Evolutionary conservation across 2,888 invertebrate species (phyloP).

Genomic region (Catocala fraxini): DNA sequence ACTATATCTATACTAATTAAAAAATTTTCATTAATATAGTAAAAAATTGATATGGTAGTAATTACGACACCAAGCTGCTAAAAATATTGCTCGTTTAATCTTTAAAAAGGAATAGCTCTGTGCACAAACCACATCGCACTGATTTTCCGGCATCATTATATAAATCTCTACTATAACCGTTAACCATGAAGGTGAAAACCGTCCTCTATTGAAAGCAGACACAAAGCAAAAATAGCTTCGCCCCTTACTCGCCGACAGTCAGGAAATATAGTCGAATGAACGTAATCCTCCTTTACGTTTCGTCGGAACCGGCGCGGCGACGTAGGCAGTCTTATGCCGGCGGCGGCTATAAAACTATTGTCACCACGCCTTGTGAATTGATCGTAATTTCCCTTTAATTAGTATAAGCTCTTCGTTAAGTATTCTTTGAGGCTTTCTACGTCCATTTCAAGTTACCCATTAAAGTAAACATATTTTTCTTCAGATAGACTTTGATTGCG

Average conservation of each 20-base stretch:
- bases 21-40: too few species aligned
- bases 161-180: background rate
- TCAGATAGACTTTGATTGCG: background rate
- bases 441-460: too few species aligned
- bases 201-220: background rate
- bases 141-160: background rate
- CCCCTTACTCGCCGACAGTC: slow-evolving; percentile 1
- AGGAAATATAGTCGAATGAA: slow-evolving; percentile 6
- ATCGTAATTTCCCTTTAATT: slow-evolving; percentile 6
- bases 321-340: background rate
- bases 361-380: background rate
- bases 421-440: background rate
- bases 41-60: too few species aligned
- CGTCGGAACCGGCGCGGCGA: background rate
- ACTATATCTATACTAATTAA: too few species aligned
- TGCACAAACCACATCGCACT: too few species aligned
- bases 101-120: too few species aligned
- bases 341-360: slow-evolving; percentile 4
- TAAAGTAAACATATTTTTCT: too few species aligned
- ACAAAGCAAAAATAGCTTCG: slow-evolving; percentile 19
- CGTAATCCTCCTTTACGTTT: background rate
- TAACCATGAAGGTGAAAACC: background rate
- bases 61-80: too few species aligned
- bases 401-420: background rate
- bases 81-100: too few species aligned